Base-by-base conservation (phyloP, 1,140 invertebrate genomes). In the Aphis gossypii region DNA sequence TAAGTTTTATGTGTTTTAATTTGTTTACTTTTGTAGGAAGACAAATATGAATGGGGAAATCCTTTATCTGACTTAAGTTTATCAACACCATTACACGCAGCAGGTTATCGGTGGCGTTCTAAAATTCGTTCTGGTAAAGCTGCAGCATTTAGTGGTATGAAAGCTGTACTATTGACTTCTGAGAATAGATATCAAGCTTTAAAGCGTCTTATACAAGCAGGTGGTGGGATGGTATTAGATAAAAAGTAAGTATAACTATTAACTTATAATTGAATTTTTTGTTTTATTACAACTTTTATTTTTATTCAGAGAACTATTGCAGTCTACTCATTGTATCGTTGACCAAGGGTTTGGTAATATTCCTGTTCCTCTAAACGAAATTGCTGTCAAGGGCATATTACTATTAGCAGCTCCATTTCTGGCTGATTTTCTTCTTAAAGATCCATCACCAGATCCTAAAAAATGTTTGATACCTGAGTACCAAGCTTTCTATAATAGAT, bases 1-100 rank as follows among this genome's bases (percentile, higher is more conserved):
- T 18, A 38, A 2, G 88, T 91, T 38, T 20, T 25, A 44, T 25
- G 38, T 93, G 76, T 46, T 76, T 94, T 91, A 88, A 94, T 92
- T 41, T 93, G 88, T 94, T 94, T 92, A 93, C 93, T 41, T 93
- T 92, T 87, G 44, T 90, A 98, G 97, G 98, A 98, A 95, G 97
- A 97, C 94, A 95, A 96, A 11, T 98, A 96, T 95, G 97, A 98
- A 95, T 97, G 97, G 96, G 97, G 97, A 2, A 98, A 97, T 95
- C 96, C 97, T 0, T 90, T 87, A 23, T 94, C 84, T 7, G 91
- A 90, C 95, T 95, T 94, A 96, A 96, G 30, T 94, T 95, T 30
- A 95, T 95, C 90, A 46, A 95, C 96, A 2, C 96, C 97, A 0
- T 96, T 96, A 56, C 96, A 96, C 1, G 95, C 95, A 3, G 97